Evolutionary conservation across 2,888 invertebrate species (phyloP).

Genomic region (Ectemnius continuus): DNA sequence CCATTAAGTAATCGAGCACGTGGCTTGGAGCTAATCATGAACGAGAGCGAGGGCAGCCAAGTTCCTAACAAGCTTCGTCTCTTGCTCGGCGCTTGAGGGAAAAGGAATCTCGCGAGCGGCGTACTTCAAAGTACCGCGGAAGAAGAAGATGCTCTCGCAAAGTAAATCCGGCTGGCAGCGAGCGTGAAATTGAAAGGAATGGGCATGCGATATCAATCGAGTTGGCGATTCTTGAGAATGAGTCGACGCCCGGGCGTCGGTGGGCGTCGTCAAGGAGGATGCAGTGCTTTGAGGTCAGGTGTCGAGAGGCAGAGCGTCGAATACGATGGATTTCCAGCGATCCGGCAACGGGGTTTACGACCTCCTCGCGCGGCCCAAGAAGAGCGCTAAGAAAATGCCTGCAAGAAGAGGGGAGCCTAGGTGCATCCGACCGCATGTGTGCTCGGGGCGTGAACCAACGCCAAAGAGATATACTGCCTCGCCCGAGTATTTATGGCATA

Average conservation of each 20-base stretch:
- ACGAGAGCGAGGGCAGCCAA: too few relatives aligned
- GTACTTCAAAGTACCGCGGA: neutral
- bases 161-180: neutral
- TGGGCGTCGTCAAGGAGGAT: conserved; percentile 52
- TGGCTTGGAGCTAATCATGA: neutral
- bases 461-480: conserved; percentile 77
- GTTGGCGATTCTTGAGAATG: neutral
- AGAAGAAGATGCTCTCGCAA: neutral
- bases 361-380: conserved; percentile 48
- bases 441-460: conserved; percentile 75
- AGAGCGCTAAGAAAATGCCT: conserved; percentile 46
- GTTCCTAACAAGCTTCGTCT: too few relatives aligned
- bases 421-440: conserved; percentile 73
- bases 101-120: neutral
- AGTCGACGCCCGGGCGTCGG: neutral
- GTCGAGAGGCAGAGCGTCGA: conserved; percentile 60
- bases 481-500: conserved; percentile 77
- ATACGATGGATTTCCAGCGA: conserved; percentile 58
- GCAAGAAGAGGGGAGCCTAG: conserved; percentile 51
- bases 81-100: neutral
- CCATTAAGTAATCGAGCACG: conserved; percentile 2
- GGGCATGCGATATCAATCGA: conserved; percentile 7
- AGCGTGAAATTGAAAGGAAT: conserved; percentile 8
- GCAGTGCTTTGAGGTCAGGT: conserved; percentile 67
- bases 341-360: conserved; percentile 58